Conservation (phyloP, 2,888 invertebrate species). For the Dryocosmus kuriphilus region DNA sequence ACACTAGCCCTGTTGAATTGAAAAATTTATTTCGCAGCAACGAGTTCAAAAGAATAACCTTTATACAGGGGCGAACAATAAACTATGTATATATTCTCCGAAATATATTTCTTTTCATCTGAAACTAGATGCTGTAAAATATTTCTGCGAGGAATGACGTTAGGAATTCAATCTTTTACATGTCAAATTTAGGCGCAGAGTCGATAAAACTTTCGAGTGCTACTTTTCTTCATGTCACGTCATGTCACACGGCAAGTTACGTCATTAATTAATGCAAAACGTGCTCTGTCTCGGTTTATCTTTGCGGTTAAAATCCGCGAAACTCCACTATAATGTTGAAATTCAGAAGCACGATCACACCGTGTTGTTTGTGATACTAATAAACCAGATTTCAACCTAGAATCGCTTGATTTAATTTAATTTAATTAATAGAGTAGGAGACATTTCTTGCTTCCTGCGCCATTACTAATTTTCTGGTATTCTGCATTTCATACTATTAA, state of each 20-base stretch:
- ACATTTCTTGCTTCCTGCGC: neutral
- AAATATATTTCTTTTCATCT: constrained; percentile 16
- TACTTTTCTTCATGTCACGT: neutral
- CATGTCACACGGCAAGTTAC: neutral
- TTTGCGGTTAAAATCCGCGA: neutral
- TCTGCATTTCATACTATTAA: neutral
- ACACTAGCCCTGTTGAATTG: constrained; percentile 14
- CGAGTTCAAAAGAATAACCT: neutral
- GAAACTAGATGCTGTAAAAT: constrained; percentile 1
- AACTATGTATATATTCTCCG: neutral
- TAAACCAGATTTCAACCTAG: neutral
- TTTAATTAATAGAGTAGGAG: neutral
- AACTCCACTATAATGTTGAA: neutral
- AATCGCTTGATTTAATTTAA: neutral
- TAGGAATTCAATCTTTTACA: constrained; percentile 18
- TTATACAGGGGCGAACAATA: neutral
- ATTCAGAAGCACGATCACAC: constrained; percentile 1
- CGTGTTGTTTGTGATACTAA: neutral
- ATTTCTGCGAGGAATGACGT: constrained; percentile 2
- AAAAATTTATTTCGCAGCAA: constrained; percentile 15
- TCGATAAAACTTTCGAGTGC: constrained; percentile 20
- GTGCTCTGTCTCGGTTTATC: neutral
- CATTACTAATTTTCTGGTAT: neutral
- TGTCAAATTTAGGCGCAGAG: constrained; percentile 9
- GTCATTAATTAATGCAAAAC: constrained; percentile 8